Evolutionary conservation across 1,140 invertebrate species (phyloP).

Genomic region (Zaprionus ghesquierei): DNA sequence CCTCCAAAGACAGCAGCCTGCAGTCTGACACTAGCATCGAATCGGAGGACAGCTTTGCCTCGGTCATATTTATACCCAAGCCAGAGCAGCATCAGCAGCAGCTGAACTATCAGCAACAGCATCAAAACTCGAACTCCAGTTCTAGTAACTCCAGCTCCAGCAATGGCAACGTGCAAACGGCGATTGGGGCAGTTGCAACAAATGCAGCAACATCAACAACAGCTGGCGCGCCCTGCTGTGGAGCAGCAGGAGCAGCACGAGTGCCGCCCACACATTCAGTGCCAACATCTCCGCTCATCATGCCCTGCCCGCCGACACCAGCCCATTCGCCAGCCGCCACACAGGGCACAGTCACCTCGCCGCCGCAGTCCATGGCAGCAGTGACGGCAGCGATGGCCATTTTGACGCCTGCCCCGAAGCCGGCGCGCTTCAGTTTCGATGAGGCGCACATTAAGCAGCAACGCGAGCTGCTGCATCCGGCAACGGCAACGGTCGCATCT

Average conservation of each 20-base stretch:
- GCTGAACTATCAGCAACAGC: conserved; percentile 72
- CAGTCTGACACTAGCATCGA: conserved; percentile 96
- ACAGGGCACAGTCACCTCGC: conserved; percentile 61
- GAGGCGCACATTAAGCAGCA: conserved; percentile 77
- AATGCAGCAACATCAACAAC: not conserved
- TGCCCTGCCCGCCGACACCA: conserved; percentile 83
- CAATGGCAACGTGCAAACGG: conserved; percentile 43
- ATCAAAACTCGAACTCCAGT: conserved; percentile 83
- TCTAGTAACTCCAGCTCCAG: conserved; percentile 82
- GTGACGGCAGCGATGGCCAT: conserved; percentile 78
- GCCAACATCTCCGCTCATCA: conserved; percentile 87
- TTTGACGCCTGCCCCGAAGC: conserved; percentile 58
- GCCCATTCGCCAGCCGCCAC: conserved; percentile 80
- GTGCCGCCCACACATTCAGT: conserved; percentile 84
- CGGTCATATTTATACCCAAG: conserved; percentile 94
- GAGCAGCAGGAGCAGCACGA: conserved; percentile 2
- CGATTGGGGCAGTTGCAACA: conserved; percentile 16
- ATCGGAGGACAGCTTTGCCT: conserved; percentile 95
- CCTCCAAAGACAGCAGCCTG: conserved; percentile 94
- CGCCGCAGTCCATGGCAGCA: conserved; percentile 61
- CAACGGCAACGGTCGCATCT: conserved; percentile 18
- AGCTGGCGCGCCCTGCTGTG: not conserved
- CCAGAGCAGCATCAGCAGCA: conserved; percentile 83
- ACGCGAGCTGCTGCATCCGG: conserved; percentile 23
- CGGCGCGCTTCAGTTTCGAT: conserved; percentile 71